Evolutionary conservation across 2,888 invertebrate species (phyloP), one percentile per base, ranked within the genome.

Genomic region (Nasonovia ribisnigri): DNA sequence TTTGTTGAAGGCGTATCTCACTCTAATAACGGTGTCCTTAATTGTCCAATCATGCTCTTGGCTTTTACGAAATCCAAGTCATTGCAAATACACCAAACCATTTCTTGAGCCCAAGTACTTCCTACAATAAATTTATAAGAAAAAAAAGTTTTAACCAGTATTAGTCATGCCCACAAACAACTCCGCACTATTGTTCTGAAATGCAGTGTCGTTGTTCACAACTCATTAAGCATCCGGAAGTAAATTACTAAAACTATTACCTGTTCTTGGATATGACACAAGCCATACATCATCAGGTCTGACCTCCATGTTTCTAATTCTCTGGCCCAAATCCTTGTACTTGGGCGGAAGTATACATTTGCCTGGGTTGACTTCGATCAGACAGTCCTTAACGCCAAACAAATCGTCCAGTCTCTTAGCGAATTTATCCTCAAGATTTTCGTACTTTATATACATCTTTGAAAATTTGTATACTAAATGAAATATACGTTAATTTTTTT

Each of bases 31-130:
- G 98, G 98, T 91, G 97, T 97, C 88, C 98, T 96, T 54, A 97
- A 96, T 96, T 97, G 96, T 87, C 96, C 95, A 20, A 95, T 95
- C 95, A 96, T 95, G 94, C 96, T 97, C 95, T 97, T 97, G 0
- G 98, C 98, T 46, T 96, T 97, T 95, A 97, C 97, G 95, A 97
- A 98, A 95, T 99, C 97, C 94, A 98, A 96, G 95, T 97, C 97
- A 95, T 98, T 97, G 8, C 97, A 97, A 94, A 99, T 97, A n/a
- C 98, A 96, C 98, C 98, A 99, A 4, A 98, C 97, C 97, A 99
- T 98, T 96, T 99, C 99, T 95, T 98, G 98, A 0, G 98, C 97
- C 99, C 99, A 99, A 0, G 99, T 99, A 46, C 98, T 98, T 29
- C 98, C 98, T 98, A 57, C 26, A 24, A 2, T 36, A 60, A 3